These are phyloP conservation scores for Tamias sibiricus DNA, from an alignment of 2,113 vertebrate species.

Conservation along the genomic window DNA sequence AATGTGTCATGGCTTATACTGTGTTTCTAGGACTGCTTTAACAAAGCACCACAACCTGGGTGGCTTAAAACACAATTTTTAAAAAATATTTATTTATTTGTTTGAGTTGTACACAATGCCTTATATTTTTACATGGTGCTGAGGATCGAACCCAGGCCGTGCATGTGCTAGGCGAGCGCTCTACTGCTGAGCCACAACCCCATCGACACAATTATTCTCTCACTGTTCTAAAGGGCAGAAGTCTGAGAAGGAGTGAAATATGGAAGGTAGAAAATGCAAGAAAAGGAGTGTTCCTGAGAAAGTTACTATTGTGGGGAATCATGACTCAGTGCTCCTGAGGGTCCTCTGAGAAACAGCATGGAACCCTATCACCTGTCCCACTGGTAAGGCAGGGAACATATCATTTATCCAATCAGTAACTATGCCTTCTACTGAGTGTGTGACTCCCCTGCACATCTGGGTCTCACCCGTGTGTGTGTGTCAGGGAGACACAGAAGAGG, in stretches of 20 bases:
- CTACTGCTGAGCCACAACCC: too few species aligned
- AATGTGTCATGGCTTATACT: neutral
- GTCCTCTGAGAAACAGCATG: neutral
- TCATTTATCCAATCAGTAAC: neutral
- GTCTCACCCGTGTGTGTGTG: neutral
- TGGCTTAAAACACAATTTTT: neutral
- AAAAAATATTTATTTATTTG: too few species aligned
- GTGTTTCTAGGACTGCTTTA: neutral
- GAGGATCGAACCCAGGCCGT: too few species aligned
- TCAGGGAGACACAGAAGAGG: too few species aligned
- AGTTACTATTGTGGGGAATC: too few species aligned
- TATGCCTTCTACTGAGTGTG: fast-evolving
- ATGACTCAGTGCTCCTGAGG: neutral
- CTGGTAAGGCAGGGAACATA: neutral
- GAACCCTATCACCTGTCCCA: neutral
- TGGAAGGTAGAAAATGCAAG: neutral
- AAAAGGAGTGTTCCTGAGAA: neutral
- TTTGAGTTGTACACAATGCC: too few species aligned
- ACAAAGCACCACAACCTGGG: neutral
- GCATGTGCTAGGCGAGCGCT: too few species aligned
- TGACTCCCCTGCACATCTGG: neutral
- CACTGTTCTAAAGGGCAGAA: neutral
- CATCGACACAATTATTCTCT: neutral
- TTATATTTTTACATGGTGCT: too few species aligned
- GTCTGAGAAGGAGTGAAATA: neutral